A percentile compares a stretch with the other conserved stretches of the same genome.
Conservation (phyloP, 2,888 invertebrate genomes). For the Lasioglossum oenotherae region DNA sequence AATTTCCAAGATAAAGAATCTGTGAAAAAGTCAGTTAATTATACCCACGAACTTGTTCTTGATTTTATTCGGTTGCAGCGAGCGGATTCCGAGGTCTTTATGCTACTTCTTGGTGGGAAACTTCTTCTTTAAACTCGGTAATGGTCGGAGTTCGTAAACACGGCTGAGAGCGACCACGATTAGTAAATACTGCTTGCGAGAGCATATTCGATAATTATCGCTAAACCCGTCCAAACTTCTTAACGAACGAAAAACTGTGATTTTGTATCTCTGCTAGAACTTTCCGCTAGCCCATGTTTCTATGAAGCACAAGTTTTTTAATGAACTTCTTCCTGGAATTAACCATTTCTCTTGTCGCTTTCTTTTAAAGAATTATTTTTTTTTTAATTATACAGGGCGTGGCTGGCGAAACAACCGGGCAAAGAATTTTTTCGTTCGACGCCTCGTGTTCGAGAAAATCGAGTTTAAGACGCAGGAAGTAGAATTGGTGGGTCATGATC, state of each 20-base stretch:
- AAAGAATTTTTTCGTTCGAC: too few species aligned
- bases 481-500: too few species aligned
- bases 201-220: constrained; percentile 6
- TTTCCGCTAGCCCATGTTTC: not conserved
- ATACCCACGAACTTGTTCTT: not conserved
- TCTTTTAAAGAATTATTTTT: not conserved
- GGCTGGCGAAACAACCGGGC: too few species aligned
- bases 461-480: too few species aligned
- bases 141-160: not conserved
- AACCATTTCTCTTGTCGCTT: not conserved
- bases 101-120: not conserved
- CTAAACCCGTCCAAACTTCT: not conserved
- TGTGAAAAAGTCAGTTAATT: not conserved
- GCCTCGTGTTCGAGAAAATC: too few species aligned
- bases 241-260: not conserved
- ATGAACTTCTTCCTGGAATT: not conserved
- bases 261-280: not conserved
- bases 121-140: not conserved
- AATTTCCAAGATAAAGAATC: not conserved
- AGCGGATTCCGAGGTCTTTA: not conserved
- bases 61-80: not conserved
- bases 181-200: constrained; percentile 1
- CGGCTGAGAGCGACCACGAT: not conserved
- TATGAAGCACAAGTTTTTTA: not conserved
- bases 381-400: not conserved